Conservation (phyloP, 2,113 vertebrate species). For the Myrmophylax atrothorax region DNA sequence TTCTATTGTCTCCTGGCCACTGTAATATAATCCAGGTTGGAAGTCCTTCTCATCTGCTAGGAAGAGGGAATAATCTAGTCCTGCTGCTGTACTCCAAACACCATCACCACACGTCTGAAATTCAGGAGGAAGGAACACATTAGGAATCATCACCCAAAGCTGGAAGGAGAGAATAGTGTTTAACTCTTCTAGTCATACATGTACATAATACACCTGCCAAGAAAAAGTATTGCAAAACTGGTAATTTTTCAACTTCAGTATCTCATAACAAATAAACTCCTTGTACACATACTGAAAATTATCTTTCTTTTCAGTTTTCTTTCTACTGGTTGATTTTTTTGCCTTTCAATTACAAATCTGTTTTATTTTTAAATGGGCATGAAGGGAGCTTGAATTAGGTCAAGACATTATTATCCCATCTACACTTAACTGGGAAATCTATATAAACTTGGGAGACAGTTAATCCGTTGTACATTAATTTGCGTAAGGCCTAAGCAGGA, state of each 20-base stretch:
- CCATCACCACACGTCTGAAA: constrained; percentile 85
- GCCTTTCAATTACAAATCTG: background rate
- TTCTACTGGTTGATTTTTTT: background rate
- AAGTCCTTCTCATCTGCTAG: constrained; percentile 92
- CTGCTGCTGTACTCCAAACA: constrained; percentile 88
- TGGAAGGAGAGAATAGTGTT: background rate
- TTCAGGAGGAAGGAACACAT: background rate
- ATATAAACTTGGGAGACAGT: background rate
- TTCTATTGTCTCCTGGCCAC: constrained; percentile 83
- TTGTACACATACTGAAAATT: background rate
- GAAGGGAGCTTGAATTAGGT: background rate
- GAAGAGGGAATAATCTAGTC: constrained; percentile 88
- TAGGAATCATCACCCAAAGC: background rate
- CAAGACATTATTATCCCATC: background rate
- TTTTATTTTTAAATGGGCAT: background rate
- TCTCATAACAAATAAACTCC: background rate
- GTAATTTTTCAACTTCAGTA: background rate
- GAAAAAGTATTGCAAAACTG: background rate
- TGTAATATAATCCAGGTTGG: constrained; percentile 92
- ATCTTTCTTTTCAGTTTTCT: background rate
- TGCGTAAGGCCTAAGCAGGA: background rate
- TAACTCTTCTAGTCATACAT: background rate
- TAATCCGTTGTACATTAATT: background rate
- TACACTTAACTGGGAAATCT: background rate
- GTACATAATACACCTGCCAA: background rate